Conservation (phyloP, 1,140 invertebrate species). For the Hylaeus volcanicus region DNA sequence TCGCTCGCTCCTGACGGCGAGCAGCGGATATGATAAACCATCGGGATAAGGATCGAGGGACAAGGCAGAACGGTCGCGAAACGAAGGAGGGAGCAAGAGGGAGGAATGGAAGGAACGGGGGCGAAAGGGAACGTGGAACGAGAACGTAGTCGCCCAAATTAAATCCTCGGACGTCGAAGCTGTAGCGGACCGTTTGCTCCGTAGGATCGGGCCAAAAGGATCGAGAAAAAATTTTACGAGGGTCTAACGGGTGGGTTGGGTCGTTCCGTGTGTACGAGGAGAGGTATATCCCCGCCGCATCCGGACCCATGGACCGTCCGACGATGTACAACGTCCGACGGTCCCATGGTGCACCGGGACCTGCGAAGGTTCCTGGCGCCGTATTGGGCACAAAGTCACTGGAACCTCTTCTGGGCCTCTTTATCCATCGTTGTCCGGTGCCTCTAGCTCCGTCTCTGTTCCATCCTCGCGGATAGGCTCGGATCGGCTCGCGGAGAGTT, state of each 20-base stretch:
- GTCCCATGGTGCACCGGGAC: constrained; percentile 56
- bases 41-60: constrained; percentile 74
- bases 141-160: constrained; percentile 66
- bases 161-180: constrained; percentile 70
- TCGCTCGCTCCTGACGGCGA: constrained; percentile 41
- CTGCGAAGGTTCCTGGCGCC: constrained; percentile 68
- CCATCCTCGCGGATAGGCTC: constrained; percentile 10
- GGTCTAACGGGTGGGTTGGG: constrained; percentile 69
- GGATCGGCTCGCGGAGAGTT: constrained; percentile 55
- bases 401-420: constrained; percentile 22
- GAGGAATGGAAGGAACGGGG: neutral
- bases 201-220: constrained; percentile 63
- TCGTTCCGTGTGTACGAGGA: constrained; percentile 61
- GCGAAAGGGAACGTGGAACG: constrained; percentile 40
- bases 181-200: constrained; percentile 60
- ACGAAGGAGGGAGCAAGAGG: constrained; percentile 27
- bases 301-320: constrained; percentile 62
- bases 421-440: constrained; percentile 7
- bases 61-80: constrained; percentile 60
- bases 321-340: constrained; percentile 66
- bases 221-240: constrained; percentile 72
- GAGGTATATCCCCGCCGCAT: constrained; percentile 64
- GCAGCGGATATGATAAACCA: constrained; percentile 77
- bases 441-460: neutral
- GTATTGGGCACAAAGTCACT: constrained; percentile 67